Percentiles rank a stretch among this genome's conserved stretches.
Evolutionary conservation across 2,888 invertebrate species (phyloP).

Genomic region (Drosophila koepferae): DNA sequence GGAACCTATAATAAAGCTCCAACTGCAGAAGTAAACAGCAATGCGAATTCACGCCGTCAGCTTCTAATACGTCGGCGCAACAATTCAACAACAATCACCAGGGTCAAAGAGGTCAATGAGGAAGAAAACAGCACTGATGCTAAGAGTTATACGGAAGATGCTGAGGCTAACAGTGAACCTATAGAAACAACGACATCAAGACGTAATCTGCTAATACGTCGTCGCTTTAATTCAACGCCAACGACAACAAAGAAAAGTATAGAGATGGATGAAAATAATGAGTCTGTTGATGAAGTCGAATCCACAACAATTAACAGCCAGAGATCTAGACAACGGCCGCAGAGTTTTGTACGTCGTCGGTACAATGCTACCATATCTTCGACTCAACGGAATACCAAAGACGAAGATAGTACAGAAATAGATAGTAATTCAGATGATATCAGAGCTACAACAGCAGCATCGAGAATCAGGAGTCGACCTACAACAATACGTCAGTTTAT

Average conservation of each 20-base stretch:
- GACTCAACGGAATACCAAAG: not conserved
- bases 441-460: not conserved
- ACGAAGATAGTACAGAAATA: not conserved
- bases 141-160: not conserved
- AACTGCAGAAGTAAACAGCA: not conserved
- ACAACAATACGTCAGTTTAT: slow-evolving; percentile 6
- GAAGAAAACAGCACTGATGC: not conserved
- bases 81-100: not conserved
- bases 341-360: slow-evolving; percentile 6
- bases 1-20: not conserved
- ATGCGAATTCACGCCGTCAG: not conserved
- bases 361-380: slow-evolving; percentile 13
- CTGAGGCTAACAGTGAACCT: not conserved
- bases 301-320: not conserved
- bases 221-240: slow-evolving; percentile 3
- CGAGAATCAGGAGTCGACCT: not conserved
- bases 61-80: slow-evolving; percentile 1
- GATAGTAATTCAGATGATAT: not conserved
- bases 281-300: not conserved
- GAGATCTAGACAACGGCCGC: not conserved
- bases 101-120: not conserved
- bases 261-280: not conserved
- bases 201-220: slow-evolving; percentile 4
- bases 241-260: not conserved
- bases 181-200: slow-evolving; percentile 2